Conservation (phyloP, 2,113 vertebrate species). For the Chelonoidis abingdonii region DNA sequence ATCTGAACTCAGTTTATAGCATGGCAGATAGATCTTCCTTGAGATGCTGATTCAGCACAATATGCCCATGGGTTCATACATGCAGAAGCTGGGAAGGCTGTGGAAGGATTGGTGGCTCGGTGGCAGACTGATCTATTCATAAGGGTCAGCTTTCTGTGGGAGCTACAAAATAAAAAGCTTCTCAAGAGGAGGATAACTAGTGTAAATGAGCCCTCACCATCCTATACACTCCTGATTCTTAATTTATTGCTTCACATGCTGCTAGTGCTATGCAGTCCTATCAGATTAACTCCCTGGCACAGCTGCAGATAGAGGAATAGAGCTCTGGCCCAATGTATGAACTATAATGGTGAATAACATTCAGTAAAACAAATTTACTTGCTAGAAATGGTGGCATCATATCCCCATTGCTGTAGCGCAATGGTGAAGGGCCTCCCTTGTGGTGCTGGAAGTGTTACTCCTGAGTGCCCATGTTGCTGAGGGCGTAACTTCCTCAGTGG, state of each 20-base stretch:
- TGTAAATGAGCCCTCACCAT: background rate
- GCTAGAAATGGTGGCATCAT: background rate
- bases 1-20: background rate
- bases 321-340: background rate
- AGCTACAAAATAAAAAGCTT: background rate
- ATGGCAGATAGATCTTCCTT: background rate
- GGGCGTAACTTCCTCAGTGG: background rate
- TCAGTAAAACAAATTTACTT: background rate
- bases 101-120: constrained; percentile 4
- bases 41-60: background rate
- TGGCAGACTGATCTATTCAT: background rate
- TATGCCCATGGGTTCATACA: background rate
- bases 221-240: background rate
- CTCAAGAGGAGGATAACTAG: background rate
- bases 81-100: background rate
- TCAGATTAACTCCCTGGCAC: background rate
- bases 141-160: background rate
- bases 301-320: background rate
- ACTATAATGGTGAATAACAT: background rate
- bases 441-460: background rate
- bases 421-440: background rate
- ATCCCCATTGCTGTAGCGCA: background rate
- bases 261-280: background rate
- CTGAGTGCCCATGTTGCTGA: accelerated
- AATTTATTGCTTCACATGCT: constrained; percentile 9